phyloP scores from a whole-genome alignment of 64 coral and sea anemone species.

The Catalaphyllia jardinei region DNA sequence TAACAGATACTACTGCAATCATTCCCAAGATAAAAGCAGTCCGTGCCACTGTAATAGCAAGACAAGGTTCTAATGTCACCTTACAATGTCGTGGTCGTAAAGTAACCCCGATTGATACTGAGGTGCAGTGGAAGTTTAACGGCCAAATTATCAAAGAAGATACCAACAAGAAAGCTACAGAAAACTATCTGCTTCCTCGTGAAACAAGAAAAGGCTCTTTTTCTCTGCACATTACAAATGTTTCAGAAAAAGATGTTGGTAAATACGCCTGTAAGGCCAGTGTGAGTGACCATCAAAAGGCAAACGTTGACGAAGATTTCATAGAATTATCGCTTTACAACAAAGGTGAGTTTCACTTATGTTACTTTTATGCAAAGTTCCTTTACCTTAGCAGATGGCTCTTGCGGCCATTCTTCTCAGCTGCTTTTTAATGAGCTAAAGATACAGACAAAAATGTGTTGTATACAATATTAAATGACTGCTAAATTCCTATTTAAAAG shows the following conservation, averaged over 20 bases:
- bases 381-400: too few relatives aligned
- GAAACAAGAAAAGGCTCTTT: background rate
- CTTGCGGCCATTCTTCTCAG: too few relatives aligned
- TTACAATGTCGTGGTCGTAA: background rate
- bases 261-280: background rate
- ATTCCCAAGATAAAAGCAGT: background rate
- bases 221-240: background rate
- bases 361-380: background rate
- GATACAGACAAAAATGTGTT: too few relatives aligned
- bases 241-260: slow-evolving; percentile 12
- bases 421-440: too few relatives aligned
- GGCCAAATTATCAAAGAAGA: background rate
- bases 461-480: too few relatives aligned
- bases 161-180: background rate
- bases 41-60: background rate
- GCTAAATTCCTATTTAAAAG: too few relatives aligned
- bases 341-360: background rate
- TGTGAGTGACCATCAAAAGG: accelerated
- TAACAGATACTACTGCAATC: background rate
- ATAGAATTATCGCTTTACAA: background rate
- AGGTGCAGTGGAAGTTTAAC: background rate
- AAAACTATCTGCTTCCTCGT: background rate
- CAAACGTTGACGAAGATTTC: background rate
- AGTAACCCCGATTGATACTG: background rate
- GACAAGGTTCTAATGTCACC: background rate